Percentiles rank a stretch among this genome's conserved stretches.
Evolutionary conservation across 1,140 invertebrate species (phyloP).

Genomic region (Venturia canescens): DNA sequence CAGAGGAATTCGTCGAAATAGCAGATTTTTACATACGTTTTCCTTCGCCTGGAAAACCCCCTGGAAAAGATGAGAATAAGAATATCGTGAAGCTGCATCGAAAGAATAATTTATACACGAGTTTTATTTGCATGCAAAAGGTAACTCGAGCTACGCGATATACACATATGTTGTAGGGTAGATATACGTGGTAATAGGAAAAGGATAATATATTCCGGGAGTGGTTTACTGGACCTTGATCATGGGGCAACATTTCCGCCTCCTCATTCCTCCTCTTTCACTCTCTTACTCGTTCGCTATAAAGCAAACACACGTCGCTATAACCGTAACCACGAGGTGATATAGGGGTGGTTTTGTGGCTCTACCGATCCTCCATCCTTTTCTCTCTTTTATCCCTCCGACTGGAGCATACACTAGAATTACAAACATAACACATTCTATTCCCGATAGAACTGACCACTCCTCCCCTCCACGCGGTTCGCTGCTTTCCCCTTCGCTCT

Average conservation of each 20-base stretch:
- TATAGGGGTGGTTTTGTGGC: conserved; percentile 68
- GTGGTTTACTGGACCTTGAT: conserved; percentile 56
- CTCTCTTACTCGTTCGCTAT: conserved; percentile 39
- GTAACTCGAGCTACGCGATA: neutral
- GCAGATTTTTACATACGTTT: no score
- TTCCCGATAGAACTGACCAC: conserved; percentile 26
- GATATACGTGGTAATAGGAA: no score
- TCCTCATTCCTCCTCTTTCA: conserved; percentile 43
- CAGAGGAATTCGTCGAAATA: no score
- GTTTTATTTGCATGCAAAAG: no score
- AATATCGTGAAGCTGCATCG: no score
- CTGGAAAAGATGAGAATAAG: no score
- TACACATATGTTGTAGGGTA: neutral
- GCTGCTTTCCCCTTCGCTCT: neutral
- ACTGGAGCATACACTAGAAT: neutral
- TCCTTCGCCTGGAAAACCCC: no score
- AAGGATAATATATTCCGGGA: conserved; percentile 60
- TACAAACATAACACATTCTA: conserved; percentile 40
- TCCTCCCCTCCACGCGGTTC: neutral
- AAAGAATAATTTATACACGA: no score
- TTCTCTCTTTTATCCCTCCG: neutral
- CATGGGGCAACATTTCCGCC: conserved; percentile 43
- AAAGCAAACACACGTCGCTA: conserved; percentile 27
- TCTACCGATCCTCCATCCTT: conserved; percentile 39
- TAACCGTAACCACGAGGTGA: conserved; percentile 63